Base-by-base conservation (phyloP, 2,113 vertebrate species). In the Bubalus kerabau region DNA sequence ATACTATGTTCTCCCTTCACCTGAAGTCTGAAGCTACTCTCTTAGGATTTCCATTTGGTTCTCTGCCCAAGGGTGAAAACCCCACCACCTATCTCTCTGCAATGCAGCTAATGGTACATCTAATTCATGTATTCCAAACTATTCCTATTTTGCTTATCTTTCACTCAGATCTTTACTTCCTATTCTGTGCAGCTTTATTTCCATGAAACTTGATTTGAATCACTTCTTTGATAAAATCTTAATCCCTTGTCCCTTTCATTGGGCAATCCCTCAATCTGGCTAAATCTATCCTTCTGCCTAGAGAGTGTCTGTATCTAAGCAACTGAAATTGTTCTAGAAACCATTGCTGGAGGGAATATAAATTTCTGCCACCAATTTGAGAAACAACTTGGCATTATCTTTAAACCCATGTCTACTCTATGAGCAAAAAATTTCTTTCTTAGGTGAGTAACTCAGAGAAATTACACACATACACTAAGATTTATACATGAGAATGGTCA, bases 361-460 rank as follows among this genome's bases (percentile, higher is more conserved):
- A 87, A 86, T 87, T 83, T 93, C 84, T 96, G 83, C n/a, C 80
- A 97, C 43, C 76, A 97, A 93, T 94, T 91, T 96, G 32, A 40
- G 86, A 93, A 96, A 91, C n/a, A 94, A 83, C 5, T 90, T 95
- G 89, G 60, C 56, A 95, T 97, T 97, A 78, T 93, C 60, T 95
- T 90, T 95, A 97, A 90, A 87, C 32, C 46, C 82, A 50, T 89
- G 48, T 95, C 90, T 93, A 95, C 19, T 91, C 95, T 74, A 17
- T 89, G 60, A 96, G 16, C 54, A 62, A 93, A 76, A 50, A 94
- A 80, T 96, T 97, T 90, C 52, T 90, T 95, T 87, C 90, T 97
- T 84, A 90, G 60, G 89, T 90, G 40, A 86, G 81, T 96, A 95
- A 96, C 50, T 97, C 83, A 93, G 80, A 95, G 43, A 96, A 96